phyloP scores from a whole-genome alignment of 35 echinoderm and acorn worm genomes.

The Holothuria glaberrima region DNA sequence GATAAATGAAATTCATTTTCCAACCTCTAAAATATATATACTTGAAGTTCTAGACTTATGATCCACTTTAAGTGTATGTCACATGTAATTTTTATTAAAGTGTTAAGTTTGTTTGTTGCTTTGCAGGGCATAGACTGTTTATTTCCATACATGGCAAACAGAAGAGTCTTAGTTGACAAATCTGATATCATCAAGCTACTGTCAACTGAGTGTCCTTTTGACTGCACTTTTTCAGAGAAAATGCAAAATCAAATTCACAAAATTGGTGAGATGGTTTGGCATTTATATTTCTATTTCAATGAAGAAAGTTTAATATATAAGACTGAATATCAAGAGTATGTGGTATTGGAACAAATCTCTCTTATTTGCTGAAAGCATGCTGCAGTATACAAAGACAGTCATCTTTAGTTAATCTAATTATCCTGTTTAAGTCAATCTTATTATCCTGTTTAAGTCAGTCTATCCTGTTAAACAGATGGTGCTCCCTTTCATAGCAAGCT shows the following conservation, averaged over 20 bases:
- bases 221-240: constrained; percentile 54
- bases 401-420: background rate
- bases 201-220: constrained; percentile 79
- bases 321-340: too few species aligned
- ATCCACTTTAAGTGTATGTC: too few species aligned
- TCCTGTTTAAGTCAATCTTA: background rate
- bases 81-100: background rate
- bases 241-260: constrained; percentile 44
- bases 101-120: background rate
- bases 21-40: too few species aligned
- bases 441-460: too few species aligned
- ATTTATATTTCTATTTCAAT: too few species aligned
- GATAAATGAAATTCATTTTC: too few species aligned
- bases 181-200: constrained; percentile 72
- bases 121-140: constrained; percentile 71
- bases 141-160: constrained; percentile 61
- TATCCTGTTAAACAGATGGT: too few species aligned
- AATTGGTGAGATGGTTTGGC: constrained; percentile 48
- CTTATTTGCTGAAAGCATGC: too few species aligned
- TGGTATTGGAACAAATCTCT: too few species aligned
- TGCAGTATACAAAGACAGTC: background rate
- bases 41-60: too few species aligned
- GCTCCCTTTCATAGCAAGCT: too few species aligned
- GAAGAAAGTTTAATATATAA: too few species aligned
- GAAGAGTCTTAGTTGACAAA: constrained; percentile 68